These are phyloP conservation scores for Liopterus haemorrhoidalis DNA, from an alignment of 2,888 invertebrate genomes.

Conservation along the genomic window DNA sequence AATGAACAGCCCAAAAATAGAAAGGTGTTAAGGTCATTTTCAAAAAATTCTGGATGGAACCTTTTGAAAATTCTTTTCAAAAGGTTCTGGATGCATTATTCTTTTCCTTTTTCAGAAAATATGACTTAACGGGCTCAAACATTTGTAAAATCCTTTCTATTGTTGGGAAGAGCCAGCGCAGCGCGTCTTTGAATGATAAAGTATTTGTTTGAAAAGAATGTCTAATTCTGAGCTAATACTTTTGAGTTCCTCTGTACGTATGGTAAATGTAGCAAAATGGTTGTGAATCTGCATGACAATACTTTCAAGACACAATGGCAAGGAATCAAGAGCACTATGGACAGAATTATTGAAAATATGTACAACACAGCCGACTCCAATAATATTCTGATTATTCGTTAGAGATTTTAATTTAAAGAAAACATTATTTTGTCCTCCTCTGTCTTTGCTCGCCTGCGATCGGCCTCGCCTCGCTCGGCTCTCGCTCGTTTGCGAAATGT, in stretches of 20 bases:
- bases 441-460: no score
- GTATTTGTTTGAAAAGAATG: slow-evolving; percentile 12
- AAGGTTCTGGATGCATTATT: slow-evolving; percentile 17
- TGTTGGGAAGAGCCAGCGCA: slow-evolving; percentile 13
- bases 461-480: no score
- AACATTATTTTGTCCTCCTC: slow-evolving; percentile 18
- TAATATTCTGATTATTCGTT: slow-evolving; percentile 4
- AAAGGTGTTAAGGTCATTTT: slow-evolving; percentile 11
- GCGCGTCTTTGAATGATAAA: slow-evolving; percentile 9
- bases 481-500: no score
- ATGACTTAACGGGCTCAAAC: slow-evolving; percentile 14
- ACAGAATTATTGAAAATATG: slow-evolving; percentile 17
- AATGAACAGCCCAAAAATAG: slow-evolving; percentile 15
- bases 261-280: slow-evolving; percentile 10
- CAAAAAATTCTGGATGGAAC: no score
- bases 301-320: slow-evolving; percentile 9
- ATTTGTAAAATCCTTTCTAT: slow-evolving; percentile 18
- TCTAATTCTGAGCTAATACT: slow-evolving; percentile 1
- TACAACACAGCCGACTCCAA: slow-evolving; percentile 17
- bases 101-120: slow-evolving; percentile 18
- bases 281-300: slow-evolving; percentile 16
- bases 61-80: no score
- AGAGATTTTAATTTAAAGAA: slow-evolving; percentile 14
- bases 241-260: slow-evolving; percentile 3
- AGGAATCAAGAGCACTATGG: slow-evolving; percentile 9